Evolutionary conservation across 2,797 vertebrate species (phyloP).

Genomic region (Astyanax mexicanus): DNA sequence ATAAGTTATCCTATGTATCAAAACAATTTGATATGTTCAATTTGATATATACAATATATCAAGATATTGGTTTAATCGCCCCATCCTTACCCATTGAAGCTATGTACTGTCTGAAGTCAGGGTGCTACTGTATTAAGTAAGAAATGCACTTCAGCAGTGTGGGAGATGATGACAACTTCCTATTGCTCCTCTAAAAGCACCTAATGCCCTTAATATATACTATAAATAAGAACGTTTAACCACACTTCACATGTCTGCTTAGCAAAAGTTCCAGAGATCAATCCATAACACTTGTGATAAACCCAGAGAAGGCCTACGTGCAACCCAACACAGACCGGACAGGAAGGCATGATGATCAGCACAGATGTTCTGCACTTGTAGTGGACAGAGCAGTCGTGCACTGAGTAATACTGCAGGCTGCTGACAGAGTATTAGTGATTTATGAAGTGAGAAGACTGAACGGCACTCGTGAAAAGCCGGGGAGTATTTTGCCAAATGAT

Average conservation of each 20-base stretch:
- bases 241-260: not conserved
- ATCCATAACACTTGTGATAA: not conserved
- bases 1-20: too few relatives aligned
- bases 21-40: too few relatives aligned
- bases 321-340: not conserved
- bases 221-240: slow-evolving; percentile 1
- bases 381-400: not conserved
- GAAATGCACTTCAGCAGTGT: not conserved
- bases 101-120: too few relatives aligned
- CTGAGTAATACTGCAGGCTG: not conserved
- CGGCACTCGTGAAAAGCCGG: not conserved
- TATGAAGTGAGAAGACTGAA: not conserved
- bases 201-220: too few relatives aligned
- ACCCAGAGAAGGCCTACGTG: slow-evolving; percentile 4
- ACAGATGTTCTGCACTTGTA: not conserved
- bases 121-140: not conserved
- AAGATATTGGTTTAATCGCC: too few relatives aligned
- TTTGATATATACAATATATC: too few relatives aligned
- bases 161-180: not conserved
- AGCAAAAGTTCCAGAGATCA: not conserved
- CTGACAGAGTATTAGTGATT: not conserved
- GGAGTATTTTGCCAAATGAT: not conserved
- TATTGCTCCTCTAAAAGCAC: not conserved
- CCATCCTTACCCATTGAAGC: too few relatives aligned
- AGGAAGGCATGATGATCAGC: not conserved